Conservation (phyloP, 2,797 vertebrate genomes). For the Pseudocheirus occidentalis region DNA sequence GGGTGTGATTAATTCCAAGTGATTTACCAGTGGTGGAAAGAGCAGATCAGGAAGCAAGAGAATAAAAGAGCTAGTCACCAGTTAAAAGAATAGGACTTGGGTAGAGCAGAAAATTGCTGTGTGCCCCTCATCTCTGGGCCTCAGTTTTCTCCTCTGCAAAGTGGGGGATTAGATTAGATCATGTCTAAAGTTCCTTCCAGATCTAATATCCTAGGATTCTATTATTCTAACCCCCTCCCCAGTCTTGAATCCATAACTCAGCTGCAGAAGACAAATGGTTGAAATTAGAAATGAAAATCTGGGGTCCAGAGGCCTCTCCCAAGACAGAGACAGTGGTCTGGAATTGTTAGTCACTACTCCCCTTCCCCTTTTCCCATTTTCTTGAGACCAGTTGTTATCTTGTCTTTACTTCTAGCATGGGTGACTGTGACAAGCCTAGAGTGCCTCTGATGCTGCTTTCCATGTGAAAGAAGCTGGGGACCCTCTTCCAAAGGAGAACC, state of each 20-base stretch:
- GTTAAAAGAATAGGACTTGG: not conserved
- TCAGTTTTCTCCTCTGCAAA: not conserved
- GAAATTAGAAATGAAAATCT: not conserved
- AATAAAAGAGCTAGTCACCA: not conserved
- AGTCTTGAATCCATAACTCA: not conserved
- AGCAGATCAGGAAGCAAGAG: not conserved
- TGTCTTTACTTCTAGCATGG: not conserved
- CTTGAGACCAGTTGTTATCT: not conserved
- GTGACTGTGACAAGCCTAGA: not conserved
- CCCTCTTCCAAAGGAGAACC: not conserved
- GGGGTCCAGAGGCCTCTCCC: not conserved
- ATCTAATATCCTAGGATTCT: not conserved
- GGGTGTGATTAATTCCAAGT: not conserved
- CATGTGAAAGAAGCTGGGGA: not conserved
- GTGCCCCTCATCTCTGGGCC: not conserved
- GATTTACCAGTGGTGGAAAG: not conserved
- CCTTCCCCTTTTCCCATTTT: not conserved
- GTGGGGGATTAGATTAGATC: not conserved
- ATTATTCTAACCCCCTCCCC: not conserved
- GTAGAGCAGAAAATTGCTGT: not conserved
- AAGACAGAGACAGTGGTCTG: not conserved
- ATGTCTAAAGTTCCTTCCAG: not conserved
- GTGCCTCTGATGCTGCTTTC: not conserved
- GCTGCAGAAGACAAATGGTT: not conserved
- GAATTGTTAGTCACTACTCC: not conserved